Percentiles rank a stretch among this genome's conserved stretches.
Evolutionary conservation across 2,113 vertebrate species (phyloP).

Genomic region (Rafetus swinhoei): DNA sequence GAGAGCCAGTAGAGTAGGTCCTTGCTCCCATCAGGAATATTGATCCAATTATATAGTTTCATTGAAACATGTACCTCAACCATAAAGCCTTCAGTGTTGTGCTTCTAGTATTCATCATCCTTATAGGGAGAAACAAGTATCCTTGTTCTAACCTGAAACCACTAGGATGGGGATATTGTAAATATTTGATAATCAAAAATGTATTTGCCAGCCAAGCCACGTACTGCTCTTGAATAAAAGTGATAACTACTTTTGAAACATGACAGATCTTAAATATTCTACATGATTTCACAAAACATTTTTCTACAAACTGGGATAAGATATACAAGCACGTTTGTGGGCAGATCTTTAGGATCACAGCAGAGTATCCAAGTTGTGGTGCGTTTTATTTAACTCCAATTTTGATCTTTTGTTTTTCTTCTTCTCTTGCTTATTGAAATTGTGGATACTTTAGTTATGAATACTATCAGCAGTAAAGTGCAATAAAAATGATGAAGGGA

Average conservation of each 20-base stretch:
- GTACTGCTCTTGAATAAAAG: neutral
- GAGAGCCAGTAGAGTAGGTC: neutral
- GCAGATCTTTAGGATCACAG: conserved; percentile 13
- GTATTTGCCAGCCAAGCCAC: neutral
- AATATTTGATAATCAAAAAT: neutral
- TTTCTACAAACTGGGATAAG: neutral
- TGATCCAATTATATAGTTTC: neutral
- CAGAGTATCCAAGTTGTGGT: conserved; percentile 1
- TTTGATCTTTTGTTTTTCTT: conserved; percentile 29
- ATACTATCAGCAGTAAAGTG: conserved; percentile 39
- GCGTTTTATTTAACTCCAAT: conserved; percentile 47
- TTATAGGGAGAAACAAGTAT: neutral
- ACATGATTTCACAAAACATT: neutral
- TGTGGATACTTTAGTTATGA: conserved; percentile 55
- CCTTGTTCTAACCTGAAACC: neutral
- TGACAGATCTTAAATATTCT: neutral
- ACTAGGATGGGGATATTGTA: neutral
- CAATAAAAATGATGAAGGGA: conserved; percentile 62
- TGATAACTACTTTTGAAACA: neutral
- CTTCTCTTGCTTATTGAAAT: conserved; percentile 37
- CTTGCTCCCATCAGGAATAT: neutral
- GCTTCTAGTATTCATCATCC: neutral
- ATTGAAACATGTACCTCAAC: neutral
- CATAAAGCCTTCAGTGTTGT: neutral
- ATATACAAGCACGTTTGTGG: neutral